phyloP scores from a whole-genome alignment of 2,888 invertebrate genomes.

The Polyploca ridens region DNA sequence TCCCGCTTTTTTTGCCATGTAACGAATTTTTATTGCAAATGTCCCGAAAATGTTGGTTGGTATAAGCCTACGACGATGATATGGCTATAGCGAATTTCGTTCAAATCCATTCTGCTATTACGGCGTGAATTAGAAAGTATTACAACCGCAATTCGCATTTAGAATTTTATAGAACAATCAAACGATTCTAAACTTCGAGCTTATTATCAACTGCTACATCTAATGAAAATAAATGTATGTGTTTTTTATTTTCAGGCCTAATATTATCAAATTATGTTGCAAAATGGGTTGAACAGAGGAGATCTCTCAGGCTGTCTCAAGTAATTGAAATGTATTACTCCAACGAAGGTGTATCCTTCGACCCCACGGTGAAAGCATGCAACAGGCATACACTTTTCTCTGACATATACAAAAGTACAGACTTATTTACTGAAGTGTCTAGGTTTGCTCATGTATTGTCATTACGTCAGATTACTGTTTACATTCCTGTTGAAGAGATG shows the following conservation, averaged over 20 bases:
- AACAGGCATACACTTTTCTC: constrained; percentile 78
- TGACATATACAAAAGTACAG: constrained; percentile 62
- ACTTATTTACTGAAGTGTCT: constrained; percentile 69
- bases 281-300: constrained; percentile 78
- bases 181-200: no score
- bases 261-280: constrained; percentile 81
- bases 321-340: constrained; percentile 89
- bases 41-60: no score
- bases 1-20: no score
- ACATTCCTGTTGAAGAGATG: constrained; percentile 74
- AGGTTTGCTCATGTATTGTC: constrained; percentile 74
- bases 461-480: constrained; percentile 70
- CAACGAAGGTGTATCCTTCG: constrained; percentile 84
- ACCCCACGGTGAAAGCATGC: constrained; percentile 83
- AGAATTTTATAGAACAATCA: no score
- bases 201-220: no score
- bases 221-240: not conserved
- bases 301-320: constrained; percentile 84
- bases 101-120: no score
- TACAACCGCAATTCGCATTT: no score
- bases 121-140: no score
- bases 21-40: no score
- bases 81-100: not conserved
- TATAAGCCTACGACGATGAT: not conserved
- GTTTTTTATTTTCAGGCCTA: constrained; percentile 70